A percentile compares a stretch with the other conserved stretches of the same genome.
phyloP scores from a whole-genome alignment of 2,113 vertebrate genomes.

The Dolichallabes microphthalmus region DNA sequence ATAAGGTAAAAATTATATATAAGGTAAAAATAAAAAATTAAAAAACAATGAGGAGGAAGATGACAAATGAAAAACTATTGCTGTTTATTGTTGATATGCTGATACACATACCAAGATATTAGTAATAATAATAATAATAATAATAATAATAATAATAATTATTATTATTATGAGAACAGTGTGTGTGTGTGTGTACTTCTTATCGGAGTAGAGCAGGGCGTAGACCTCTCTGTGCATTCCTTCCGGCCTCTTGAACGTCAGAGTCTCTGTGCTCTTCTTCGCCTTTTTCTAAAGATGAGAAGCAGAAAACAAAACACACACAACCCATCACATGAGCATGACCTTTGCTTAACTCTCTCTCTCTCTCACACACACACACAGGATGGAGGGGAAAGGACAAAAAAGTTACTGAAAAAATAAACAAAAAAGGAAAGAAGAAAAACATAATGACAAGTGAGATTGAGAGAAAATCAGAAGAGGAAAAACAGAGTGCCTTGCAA shows the following conservation, averaged over 20 bases:
- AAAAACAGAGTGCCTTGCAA: too few species aligned
- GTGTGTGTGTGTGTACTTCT: conserved; percentile 81
- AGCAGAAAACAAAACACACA: neutral
- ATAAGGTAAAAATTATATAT: too few species aligned
- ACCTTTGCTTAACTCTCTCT: neutral
- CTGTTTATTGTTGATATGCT: too few species aligned
- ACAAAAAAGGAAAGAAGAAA: neutral
- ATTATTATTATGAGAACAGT: neutral
- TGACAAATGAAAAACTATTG: too few species aligned
- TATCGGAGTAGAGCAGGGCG: conserved; percentile 96
- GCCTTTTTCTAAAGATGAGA: conserved; percentile 84
- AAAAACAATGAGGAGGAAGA: too few species aligned
- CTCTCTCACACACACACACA: neutral
- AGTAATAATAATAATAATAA: too few species aligned
- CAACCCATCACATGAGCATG: neutral
- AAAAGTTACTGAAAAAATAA: neutral
- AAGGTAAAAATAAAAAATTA: too few species aligned
- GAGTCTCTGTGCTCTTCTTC: conserved; percentile 90
- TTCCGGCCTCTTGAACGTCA: conserved; percentile 96
- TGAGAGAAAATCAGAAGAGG: too few species aligned
- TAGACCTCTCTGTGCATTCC: conserved; percentile 99
- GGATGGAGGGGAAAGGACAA: neutral
- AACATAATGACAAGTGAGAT: neutral
- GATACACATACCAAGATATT: too few species aligned
- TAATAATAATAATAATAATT: too few species aligned